These are phyloP conservation scores for Ploceus nigricollis DNA, from an alignment of 2,113 vertebrate genomes.

Conservation along the genomic window DNA sequence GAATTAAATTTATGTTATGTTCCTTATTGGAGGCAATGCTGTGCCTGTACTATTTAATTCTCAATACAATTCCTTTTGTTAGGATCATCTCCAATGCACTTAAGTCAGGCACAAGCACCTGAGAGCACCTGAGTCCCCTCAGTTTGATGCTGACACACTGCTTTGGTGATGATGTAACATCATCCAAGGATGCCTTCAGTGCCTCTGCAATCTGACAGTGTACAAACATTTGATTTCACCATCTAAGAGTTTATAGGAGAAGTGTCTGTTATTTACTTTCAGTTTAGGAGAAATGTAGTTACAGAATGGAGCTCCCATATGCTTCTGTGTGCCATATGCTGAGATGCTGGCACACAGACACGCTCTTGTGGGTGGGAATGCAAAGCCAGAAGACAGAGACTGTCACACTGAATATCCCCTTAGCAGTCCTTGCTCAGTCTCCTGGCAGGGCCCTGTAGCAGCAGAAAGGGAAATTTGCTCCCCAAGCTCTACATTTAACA, in stretches of 20 bases:
- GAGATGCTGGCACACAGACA: background rate
- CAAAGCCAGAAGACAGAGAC: background rate
- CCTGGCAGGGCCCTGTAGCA: background rate
- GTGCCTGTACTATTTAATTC: background rate
- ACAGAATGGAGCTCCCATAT: slow-evolving; percentile 38
- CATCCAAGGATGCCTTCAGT: background rate
- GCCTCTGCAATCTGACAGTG: background rate
- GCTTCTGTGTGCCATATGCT: background rate
- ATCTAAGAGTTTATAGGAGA: slow-evolving; percentile 34
- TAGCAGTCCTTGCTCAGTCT: background rate
- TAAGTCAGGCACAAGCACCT: background rate
- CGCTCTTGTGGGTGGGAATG: background rate
- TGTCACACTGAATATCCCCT: background rate
- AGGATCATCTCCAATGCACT: background rate
- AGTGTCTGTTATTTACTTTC: slow-evolving; percentile 28
- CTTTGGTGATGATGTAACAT: background rate
- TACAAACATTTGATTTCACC: slow-evolving; percentile 6
- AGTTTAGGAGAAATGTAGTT: slow-evolving; percentile 19
- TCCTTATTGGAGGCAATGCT: background rate
- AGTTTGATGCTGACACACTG: background rate
- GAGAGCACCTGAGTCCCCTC: background rate
- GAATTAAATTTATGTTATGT: slow-evolving; percentile 12
- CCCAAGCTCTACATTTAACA: background rate
- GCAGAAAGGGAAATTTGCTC: background rate
- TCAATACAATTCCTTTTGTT: background rate